Evolutionary conservation across 2,888 invertebrate genomes (phyloP).

Genomic region (Drosophila acutilabella): DNA sequence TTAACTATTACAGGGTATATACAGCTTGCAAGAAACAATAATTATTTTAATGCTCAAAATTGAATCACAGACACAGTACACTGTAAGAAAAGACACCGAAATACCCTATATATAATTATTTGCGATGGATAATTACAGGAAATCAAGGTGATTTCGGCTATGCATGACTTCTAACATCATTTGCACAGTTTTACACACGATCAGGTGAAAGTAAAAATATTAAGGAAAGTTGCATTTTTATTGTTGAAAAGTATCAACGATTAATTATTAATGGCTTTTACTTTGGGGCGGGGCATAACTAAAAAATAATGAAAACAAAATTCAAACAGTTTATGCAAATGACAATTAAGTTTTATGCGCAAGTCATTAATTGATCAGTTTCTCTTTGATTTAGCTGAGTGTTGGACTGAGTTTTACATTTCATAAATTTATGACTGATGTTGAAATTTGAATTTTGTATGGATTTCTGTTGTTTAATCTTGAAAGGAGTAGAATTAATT

Average conservation of each 20-base stretch:
- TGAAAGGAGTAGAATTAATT: no score
- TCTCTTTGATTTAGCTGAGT: conserved; percentile 3
- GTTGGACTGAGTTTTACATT: background rate
- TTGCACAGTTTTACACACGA: conserved; percentile 9
- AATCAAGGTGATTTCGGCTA: conserved; percentile 6
- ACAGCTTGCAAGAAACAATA: no score
- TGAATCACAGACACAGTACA: no score
- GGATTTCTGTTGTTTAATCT: no score
- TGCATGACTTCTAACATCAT: conserved; percentile 19
- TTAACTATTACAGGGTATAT: background rate
- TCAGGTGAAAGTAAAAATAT: conserved; percentile 11
- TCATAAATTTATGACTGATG: no score
- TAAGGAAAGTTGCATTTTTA: conserved; percentile 9
- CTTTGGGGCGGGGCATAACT: conserved; percentile 7
- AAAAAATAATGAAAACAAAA: background rate
- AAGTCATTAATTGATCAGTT: conserved; percentile 18
- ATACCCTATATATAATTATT: background rate
- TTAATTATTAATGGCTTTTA: conserved; percentile 26
- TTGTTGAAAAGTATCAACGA: conserved; percentile 4
- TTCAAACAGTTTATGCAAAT: conserved; percentile 12
- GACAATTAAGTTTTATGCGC: conserved; percentile 17
- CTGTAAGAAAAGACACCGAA: background rate
- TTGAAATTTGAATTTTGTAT: no score
- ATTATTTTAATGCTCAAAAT: no score
- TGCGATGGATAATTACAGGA: conserved; percentile 3